A percentile compares a stretch with the other conserved stretches of the same genome.
These are phyloP conservation scores for Drusus annulatus DNA, from an alignment of 1,140 invertebrate species.

Conservation along the genomic window DNA sequence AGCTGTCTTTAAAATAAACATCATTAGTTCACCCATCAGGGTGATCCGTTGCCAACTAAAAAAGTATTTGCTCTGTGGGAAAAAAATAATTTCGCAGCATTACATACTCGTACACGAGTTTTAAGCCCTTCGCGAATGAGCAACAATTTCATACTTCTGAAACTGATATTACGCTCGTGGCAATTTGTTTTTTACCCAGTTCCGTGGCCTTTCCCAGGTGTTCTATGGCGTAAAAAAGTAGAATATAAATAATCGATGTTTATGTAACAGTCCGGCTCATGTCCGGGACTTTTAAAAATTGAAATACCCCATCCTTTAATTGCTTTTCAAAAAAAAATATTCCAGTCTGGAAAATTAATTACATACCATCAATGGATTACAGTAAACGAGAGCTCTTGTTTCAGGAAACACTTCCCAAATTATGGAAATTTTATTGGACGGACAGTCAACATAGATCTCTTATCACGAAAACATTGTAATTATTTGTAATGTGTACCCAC, in stretches of 20 bases:
- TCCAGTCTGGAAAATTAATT: slow-evolving; percentile 14
- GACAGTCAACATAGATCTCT: too few relatives aligned
- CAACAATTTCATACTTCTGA: not conserved
- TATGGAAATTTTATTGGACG: too few relatives aligned
- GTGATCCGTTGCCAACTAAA: too few relatives aligned
- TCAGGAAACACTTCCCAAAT: not conserved
- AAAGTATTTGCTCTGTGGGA: too few relatives aligned
- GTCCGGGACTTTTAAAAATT: not conserved
- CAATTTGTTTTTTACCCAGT: slow-evolving; percentile 16
- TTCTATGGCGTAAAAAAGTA: not conserved
- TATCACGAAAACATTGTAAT: too few relatives aligned
- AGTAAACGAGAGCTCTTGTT: slow-evolving; percentile 5
- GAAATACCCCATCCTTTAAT: not conserved
- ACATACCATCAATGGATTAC: not conserved
- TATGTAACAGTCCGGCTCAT: not conserved
- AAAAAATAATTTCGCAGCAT: too few relatives aligned
- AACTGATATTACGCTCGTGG: not conserved
- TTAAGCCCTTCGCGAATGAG: not conserved
- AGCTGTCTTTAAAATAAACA: too few relatives aligned
- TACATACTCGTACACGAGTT: not conserved
- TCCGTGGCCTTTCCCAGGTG: not conserved
- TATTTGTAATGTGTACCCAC: too few relatives aligned
- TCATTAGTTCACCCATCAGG: too few relatives aligned
- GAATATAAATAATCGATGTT: slow-evolving; percentile 22
- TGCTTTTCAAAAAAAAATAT: slow-evolving; percentile 5